Percentiles rank a stretch among this genome's conserved stretches.
phyloP scores from a whole-genome alignment of 2,113 vertebrate genomes.

The human (Homo sapiens) region DNA sequence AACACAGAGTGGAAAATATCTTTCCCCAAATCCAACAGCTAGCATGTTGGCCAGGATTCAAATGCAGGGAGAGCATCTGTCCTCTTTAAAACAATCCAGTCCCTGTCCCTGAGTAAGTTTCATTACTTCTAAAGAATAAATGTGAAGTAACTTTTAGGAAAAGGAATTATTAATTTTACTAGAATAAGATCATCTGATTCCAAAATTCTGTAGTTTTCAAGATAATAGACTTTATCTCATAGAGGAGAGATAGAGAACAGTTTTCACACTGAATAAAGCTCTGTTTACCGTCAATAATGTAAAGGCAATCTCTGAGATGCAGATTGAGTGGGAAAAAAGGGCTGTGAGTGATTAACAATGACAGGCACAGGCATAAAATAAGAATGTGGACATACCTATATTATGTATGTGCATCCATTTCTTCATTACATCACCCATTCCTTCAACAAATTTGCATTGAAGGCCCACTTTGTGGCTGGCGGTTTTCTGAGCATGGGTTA shows the following conservation, averaged over 20 bases:
- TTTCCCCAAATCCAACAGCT: no score
- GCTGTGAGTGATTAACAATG: no score
- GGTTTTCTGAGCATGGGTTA: neutral
- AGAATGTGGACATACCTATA: no score
- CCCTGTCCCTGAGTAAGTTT: neutral
- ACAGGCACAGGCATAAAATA: neutral
- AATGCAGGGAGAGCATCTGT: neutral
- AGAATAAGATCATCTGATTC: neutral
- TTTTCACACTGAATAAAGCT: neutral
- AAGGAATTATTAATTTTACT: neutral
- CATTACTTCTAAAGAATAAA: neutral
- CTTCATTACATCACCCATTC: neutral
- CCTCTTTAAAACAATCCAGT: neutral
- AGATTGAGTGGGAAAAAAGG: neutral
- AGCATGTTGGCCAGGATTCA: no score
- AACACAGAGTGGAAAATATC: no score
- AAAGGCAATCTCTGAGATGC: neutral
- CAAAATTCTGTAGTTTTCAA: neutral
- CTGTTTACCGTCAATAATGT: neutral
- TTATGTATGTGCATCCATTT: accelerated
- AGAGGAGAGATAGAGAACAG: neutral
- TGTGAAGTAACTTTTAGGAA: neutral
- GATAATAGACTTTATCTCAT: no score
- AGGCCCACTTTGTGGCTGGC: neutral
- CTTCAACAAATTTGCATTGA: neutral